Percentiles rank a stretch among this genome's conserved stretches.
Conservation (phyloP, 2,797 vertebrate genomes). For the Scyliorhinus canicula region DNA sequence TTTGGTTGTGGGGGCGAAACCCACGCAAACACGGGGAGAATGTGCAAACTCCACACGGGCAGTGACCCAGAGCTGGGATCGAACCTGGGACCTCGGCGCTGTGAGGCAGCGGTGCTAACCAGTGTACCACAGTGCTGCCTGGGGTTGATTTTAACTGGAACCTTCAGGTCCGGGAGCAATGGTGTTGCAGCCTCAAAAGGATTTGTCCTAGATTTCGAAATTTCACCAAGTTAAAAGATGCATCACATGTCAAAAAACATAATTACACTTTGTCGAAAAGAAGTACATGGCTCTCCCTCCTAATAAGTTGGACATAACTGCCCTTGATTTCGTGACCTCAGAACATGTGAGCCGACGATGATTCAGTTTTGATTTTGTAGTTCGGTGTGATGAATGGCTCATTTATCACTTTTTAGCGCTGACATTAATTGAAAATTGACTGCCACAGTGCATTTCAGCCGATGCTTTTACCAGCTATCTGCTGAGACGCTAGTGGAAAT, state of each 20-base stretch:
- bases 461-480: slow-evolving; percentile 44
- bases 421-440: slow-evolving; percentile 49
- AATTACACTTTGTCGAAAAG: background rate
- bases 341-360: background rate
- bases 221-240: background rate
- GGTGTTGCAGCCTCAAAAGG: background rate
- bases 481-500: slow-evolving; percentile 42
- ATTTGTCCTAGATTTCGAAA: background rate
- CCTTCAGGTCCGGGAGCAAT: background rate
- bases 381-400: slow-evolving; percentile 31
- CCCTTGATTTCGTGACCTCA: slow-evolving; percentile 6
- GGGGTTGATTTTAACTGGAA: background rate
- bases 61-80: no score
- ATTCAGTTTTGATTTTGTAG: slow-evolving; percentile 12
- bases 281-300: background rate
- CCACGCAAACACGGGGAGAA: no score
- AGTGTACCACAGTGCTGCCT: no score
- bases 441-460: slow-evolving; percentile 44
- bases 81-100: no score
- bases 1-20: no score
- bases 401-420: slow-evolving; percentile 40
- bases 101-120: no score
- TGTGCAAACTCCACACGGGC: no score
- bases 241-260: background rate
- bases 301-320: background rate